Evolutionary conservation across 2,888 invertebrate species (phyloP), one percentile per base, ranked within the genome.

Genomic region (Plebejus argus): DNA sequence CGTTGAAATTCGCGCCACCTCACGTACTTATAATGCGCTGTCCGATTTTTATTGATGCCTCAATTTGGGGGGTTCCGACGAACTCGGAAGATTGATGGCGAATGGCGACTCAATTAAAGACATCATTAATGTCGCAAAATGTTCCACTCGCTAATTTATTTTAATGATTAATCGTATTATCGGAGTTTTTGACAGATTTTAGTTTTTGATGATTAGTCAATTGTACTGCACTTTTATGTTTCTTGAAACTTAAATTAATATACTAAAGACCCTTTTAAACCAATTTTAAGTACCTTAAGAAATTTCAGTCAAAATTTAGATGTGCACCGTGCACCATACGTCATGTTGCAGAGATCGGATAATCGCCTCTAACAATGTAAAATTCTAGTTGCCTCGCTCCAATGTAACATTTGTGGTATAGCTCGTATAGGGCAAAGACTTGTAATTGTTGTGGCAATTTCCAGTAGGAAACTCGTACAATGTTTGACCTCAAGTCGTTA

Each of bases 401-500:
- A 66, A 66, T 66, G 66, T 66, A 66, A 6, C 66, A 20, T 58
- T 58, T 61, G 20, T 18, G 66, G 28, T 15, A 1, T 18, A 33
- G 18, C 15, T 23, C 15, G 28, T 15, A 15, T 66, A 33, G 28
- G 28, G 66, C 15, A 33, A 66, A 66, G 66, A 28, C 66, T 66
- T 66, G 15, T 66, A 66, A 66, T 66, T 66, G 66, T 66, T 66
- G 66, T 33, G 66, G 66, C 66, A 66, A 66, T 66, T 66, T 66
- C 28, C 66, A 28, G 66, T 66, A 66, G 66, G 66, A 66, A 66
- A 66, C 66, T 66, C 28, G 66, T 66, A 66, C 66, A 66, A 66
- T 66, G 49, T 28, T 74, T 39, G 74, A 71, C 71, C 71, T 71
- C 71, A 71, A 39, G 74, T 53, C 74, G 74, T 74, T 49, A 74